phyloP scores from a whole-genome alignment of 2,888 invertebrate genomes.

The Metopia argyrocephala region DNA sequence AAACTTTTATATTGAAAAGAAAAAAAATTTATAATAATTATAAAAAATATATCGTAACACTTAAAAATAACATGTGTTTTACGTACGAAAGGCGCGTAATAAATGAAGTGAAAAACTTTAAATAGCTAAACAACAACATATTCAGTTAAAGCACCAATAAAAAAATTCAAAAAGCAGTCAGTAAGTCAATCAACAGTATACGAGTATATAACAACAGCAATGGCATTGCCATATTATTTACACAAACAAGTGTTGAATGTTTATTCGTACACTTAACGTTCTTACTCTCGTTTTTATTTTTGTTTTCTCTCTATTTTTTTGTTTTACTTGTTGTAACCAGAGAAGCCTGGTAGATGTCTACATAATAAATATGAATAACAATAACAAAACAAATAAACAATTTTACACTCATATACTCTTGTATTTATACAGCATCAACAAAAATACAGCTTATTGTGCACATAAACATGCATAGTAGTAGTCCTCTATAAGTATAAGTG shows the following conservation, averaged over 20 bases:
- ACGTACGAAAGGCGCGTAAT: slow-evolving; percentile 66
- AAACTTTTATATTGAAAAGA: slow-evolving; percentile 13
- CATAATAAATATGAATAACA: slow-evolving; percentile 32
- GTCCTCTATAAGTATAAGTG: slow-evolving; percentile 1
- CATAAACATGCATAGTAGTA: neutral
- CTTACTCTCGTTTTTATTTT: neutral
- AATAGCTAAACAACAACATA: slow-evolving; percentile 51
- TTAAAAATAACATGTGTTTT: slow-evolving; percentile 48
- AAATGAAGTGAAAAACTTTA: slow-evolving; percentile 72
- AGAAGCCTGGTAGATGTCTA: slow-evolving; percentile 51
- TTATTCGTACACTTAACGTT: neutral
- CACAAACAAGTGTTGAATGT: slow-evolving; percentile 49
- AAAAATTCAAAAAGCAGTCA: slow-evolving; percentile 20
- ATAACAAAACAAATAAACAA: slow-evolving; percentile 36
- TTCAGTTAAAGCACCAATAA: slow-evolving; percentile 64
- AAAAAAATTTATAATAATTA: too few species aligned
- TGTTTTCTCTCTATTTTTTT: neutral
- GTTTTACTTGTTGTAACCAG: slow-evolving; percentile 53
- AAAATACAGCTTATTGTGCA: neutral
- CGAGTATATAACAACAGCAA: neutral
- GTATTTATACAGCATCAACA: slow-evolving; percentile 9
- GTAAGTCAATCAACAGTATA: slow-evolving; percentile 8
- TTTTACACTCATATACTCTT: neutral
- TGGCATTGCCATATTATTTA: slow-evolving; percentile 41
- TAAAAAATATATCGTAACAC: neutral